A percentile compares a stretch with the other conserved stretches of the same genome.
These are phyloP conservation scores for Platorchestia sp. DNA, from an alignment of 1,140 invertebrate species.

Conservation along the genomic window DNA sequence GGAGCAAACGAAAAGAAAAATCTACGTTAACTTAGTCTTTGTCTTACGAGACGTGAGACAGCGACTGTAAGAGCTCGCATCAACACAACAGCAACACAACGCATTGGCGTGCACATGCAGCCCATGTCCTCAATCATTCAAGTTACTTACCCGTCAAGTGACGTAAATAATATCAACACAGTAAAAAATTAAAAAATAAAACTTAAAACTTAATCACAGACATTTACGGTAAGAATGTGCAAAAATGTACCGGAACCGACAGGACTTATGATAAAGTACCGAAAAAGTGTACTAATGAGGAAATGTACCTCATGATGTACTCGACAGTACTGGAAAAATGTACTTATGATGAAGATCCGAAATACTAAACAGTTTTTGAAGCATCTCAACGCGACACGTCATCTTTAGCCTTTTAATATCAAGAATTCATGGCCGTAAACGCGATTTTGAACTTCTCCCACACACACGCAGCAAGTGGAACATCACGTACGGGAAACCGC, in stretches of 20 bases:
- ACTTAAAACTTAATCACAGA: neutral
- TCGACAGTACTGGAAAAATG: no score
- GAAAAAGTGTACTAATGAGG: no score
- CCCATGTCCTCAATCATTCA: neutral
- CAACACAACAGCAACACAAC: neutral
- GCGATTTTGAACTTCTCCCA: neutral
- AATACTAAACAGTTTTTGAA: neutral
- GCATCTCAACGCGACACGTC: neutral
- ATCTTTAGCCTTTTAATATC: neutral
- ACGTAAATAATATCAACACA: neutral
- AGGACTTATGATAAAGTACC: no score
- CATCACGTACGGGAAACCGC: neutral
- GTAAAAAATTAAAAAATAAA: neutral
- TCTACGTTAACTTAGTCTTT: neutral
- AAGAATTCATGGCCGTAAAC: neutral
- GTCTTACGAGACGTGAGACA: neutral
- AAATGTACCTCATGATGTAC: no score
- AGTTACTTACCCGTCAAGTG: no score
- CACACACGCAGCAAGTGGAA: neutral
- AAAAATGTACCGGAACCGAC: neutral
- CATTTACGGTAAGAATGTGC: neutral
- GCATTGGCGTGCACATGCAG: neutral
- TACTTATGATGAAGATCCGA: no score
- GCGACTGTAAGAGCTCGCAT: neutral
- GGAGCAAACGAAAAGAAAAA: neutral